Percentiles rank a stretch among this genome's conserved stretches.
Conservation (phyloP, 1,140 invertebrate species). For the Macrobrachium nipponense region DNA sequence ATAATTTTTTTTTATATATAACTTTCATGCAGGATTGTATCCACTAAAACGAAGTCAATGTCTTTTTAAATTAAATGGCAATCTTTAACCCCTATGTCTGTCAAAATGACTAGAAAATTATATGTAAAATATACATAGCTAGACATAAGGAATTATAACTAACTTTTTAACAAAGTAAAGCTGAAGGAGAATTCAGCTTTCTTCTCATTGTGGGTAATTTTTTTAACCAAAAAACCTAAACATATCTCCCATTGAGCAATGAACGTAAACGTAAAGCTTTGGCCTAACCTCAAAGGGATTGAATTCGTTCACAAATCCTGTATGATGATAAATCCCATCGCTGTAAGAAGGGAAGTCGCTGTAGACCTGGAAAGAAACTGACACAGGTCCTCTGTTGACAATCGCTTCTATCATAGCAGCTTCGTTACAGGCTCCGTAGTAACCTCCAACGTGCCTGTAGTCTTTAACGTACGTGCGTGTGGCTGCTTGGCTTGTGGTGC, state of each 20-base stretch:
- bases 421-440: conserved; percentile 70
- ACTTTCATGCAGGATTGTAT: too few relatives aligned
- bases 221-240: background rate
- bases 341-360: conserved; percentile 69
- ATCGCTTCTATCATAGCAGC: conserved; percentile 70
- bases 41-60: too few relatives aligned
- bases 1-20: too few relatives aligned
- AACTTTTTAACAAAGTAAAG: background rate
- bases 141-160: too few relatives aligned
- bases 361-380: conserved; percentile 71
- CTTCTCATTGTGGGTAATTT: background rate
- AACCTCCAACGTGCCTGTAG: conserved; percentile 71
- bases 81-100: too few relatives aligned
- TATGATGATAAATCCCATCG: conserved; percentile 69
- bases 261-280: conserved; percentile 10
- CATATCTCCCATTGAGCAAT: too few relatives aligned
- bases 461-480: conserved; percentile 67
- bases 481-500: conserved; percentile 12
- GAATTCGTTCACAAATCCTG: conserved; percentile 66
- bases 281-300: conserved; percentile 66
- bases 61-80: too few relatives aligned
- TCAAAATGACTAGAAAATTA: too few relatives aligned
- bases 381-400: conserved; percentile 71
- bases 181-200: background rate
- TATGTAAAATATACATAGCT: too few relatives aligned